Evolutionary conservation across 2,113 vertebrate genomes (phyloP).

Genomic region (Craseonycteris thonglongyai): DNA sequence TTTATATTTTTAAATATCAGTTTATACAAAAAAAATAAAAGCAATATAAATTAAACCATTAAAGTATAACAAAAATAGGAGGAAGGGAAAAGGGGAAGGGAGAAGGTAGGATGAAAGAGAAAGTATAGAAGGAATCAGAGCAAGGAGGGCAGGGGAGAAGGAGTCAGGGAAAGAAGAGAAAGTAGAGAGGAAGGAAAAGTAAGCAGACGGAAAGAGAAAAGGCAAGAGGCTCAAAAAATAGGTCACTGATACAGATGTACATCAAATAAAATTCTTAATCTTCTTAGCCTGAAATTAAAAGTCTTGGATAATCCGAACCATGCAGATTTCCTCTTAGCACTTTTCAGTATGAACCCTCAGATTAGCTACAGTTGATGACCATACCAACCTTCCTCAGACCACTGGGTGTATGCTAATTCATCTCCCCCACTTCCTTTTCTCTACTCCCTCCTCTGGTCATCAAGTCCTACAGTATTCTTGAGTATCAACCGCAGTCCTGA

Average conservation of each 20-base stretch:
- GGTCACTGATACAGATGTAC: not conserved
- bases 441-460: not conserved
- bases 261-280: not conserved
- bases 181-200: not conserved
- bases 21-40: not conserved
- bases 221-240: not conserved
- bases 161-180: not conserved
- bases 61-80: not conserved
- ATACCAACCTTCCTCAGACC: not conserved
- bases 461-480: not conserved
- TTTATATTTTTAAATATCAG: not conserved
- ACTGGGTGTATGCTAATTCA: accelerated
- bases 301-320: not conserved
- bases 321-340: not conserved
- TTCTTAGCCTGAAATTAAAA: not conserved
- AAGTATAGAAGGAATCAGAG: too few relatives aligned
- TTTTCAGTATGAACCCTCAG: not conserved
- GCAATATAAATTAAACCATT: not conserved
- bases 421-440: not conserved
- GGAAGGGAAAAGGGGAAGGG: not conserved
- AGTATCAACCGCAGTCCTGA: not conserved
- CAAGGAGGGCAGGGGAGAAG: not conserved
- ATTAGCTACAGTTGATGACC: not conserved
- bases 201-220: not conserved
- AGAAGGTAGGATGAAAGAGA: not conserved